These are phyloP conservation scores for Pseudomyrmex concolor DNA, from an alignment of 1,140 invertebrate species.

Conservation along the genomic window DNA sequence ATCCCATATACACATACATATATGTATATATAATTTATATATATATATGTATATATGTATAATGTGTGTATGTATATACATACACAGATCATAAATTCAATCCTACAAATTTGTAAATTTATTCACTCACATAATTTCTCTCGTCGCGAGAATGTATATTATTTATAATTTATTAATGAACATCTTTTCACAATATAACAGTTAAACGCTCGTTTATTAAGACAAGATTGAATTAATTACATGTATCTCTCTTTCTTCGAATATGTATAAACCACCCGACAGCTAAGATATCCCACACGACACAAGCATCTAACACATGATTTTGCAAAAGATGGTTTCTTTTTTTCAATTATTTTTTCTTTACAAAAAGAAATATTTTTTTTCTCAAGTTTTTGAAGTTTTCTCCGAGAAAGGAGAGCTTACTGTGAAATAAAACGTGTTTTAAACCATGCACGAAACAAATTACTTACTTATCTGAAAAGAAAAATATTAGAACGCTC, in stretches of 20 bases:
- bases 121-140: too few relatives aligned
- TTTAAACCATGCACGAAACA: conserved; percentile 9
- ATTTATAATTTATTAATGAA: conserved; percentile 26
- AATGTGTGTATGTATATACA: too few relatives aligned
- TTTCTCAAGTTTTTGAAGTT: too few relatives aligned
- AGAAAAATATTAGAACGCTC: conserved; percentile 12
- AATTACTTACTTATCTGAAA: too few relatives aligned
- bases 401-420: not conserved
- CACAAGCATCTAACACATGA: conserved; percentile 10
- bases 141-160: not conserved
- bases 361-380: too few relatives aligned
- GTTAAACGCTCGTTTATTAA: conserved; percentile 30
- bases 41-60: not conserved
- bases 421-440: not conserved
- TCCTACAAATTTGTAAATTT: too few relatives aligned
- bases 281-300: conserved; percentile 5
- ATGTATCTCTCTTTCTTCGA: conserved; percentile 7
- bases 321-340: not conserved
- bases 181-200: conserved; percentile 9
- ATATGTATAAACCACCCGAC: conserved; percentile 8
- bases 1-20: conserved; percentile 4
- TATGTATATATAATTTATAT: not conserved
- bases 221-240: conserved; percentile 13
- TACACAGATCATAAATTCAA: too few relatives aligned
- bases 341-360: conserved; percentile 37